Conservation (phyloP, 2,113 vertebrate genomes). For the Anseranas semipalmata region DNA sequence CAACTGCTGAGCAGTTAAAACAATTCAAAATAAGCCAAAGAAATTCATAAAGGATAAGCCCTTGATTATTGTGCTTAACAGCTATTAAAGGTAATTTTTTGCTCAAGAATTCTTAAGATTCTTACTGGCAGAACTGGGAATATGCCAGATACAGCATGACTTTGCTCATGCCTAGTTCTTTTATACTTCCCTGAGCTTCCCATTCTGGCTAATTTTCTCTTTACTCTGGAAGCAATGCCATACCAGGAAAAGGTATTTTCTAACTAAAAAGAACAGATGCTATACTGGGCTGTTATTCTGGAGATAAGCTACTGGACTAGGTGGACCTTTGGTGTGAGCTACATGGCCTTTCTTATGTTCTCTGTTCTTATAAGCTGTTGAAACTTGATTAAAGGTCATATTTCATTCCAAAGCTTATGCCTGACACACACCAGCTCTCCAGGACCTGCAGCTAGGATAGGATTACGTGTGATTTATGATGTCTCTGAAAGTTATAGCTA, state of each 20-base stretch:
- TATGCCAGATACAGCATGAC: not conserved
- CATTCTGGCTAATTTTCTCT: not conserved
- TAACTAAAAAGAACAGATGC: not conserved
- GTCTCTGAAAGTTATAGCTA: not conserved
- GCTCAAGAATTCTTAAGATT: not conserved
- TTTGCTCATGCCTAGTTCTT: not conserved
- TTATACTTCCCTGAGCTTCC: not conserved
- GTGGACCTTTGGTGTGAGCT: not conserved
- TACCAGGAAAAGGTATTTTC: not conserved
- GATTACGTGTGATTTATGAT: not conserved
- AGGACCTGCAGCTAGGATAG: constrained; percentile 2
- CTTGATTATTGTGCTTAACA: too few species aligned
- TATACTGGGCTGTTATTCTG: not conserved
- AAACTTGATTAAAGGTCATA: constrained; percentile 21
- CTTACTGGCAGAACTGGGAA: not conserved
- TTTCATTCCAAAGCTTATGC: constrained; percentile 49
- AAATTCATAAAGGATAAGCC: not conserved
- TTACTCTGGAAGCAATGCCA: not conserved
- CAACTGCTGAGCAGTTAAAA: not conserved
- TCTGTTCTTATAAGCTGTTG: not conserved
- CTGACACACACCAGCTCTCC: not conserved
- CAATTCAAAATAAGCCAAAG: not conserved
- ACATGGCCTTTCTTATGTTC: not conserved
- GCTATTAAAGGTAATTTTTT: not conserved
- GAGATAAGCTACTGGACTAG: not conserved